Evolutionary conservation across 1,140 invertebrate genomes (phyloP).

Genomic region (Papilio polyxenes): DNA sequence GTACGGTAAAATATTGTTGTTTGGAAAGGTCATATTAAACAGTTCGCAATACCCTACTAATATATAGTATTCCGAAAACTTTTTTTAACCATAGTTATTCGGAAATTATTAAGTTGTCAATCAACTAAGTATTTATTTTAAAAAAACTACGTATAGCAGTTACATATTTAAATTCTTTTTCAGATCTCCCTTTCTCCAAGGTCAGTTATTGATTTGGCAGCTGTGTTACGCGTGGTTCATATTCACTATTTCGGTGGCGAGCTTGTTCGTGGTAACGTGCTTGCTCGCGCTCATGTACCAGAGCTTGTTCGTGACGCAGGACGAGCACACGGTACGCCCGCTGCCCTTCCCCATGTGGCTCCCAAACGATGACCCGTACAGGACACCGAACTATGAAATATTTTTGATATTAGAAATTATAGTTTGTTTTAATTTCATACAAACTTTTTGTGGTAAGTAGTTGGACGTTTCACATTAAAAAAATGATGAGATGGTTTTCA

Average conservation of each 20-base stretch:
- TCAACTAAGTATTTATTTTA: too few relatives aligned
- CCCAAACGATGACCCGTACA: slow-evolving; percentile 57
- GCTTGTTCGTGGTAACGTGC: slow-evolving; percentile 43
- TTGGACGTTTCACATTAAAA: background rate
- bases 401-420: slow-evolving; percentile 50
- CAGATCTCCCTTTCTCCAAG: slow-evolving; percentile 54
- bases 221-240: slow-evolving; percentile 51
- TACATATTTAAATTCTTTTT: slow-evolving; percentile 33
- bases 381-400: slow-evolving; percentile 64
- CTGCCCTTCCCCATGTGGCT: slow-evolving; percentile 62
- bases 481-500: background rate
- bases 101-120: too few relatives aligned
- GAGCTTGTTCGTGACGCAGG: slow-evolving; percentile 51
- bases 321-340: slow-evolving; percentile 54
- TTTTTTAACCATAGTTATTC: background rate
- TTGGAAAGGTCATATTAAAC: background rate
- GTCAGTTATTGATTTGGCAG: slow-evolving; percentile 58
- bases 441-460: slow-evolving; percentile 55
- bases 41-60: background rate
- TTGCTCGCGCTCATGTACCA: slow-evolving; percentile 48
- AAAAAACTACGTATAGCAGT: too few relatives aligned
- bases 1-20: background rate
- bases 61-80: background rate
- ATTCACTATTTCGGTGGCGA: slow-evolving; percentile 39
- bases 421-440: slow-evolving; percentile 43